Percentiles rank a stretch among this genome's conserved stretches.
These are phyloP conservation scores for Macroramphosus scolopax DNA, from an alignment of 2,797 vertebrate species.

Conservation along the genomic window DNA sequence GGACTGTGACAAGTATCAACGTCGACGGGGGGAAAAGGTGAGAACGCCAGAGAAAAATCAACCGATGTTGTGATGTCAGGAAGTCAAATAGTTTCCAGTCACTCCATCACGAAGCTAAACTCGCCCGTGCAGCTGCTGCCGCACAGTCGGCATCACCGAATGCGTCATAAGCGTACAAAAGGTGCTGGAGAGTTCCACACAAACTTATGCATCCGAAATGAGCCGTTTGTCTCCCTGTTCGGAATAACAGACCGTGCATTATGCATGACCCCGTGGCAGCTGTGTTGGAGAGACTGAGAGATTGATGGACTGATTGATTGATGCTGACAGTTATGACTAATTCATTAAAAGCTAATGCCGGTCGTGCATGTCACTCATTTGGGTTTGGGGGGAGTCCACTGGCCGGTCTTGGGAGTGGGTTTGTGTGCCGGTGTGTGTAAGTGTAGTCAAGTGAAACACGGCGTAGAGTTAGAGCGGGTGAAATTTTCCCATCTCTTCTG, in stretches of 20 bases:
- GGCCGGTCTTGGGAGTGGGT: slow-evolving; percentile 6
- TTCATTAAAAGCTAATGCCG: slow-evolving; percentile 68
- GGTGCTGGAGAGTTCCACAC: slow-evolving; percentile 30
- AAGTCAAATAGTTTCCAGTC: slow-evolving; percentile 22
- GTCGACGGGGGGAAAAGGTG: too few relatives aligned
- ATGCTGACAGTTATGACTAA: slow-evolving; percentile 75
- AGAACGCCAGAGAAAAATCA: too few relatives aligned
- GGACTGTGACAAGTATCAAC: too few relatives aligned
- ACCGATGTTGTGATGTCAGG: too few relatives aligned
- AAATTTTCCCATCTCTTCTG: too few relatives aligned
- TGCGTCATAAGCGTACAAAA: slow-evolving; percentile 39
- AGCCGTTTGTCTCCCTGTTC: slow-evolving; percentile 51
- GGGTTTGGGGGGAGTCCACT: slow-evolving; percentile 36
- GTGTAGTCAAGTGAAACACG: slow-evolving; percentile 35
- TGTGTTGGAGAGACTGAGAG: slow-evolving; percentile 56
- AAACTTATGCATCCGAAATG: slow-evolving; percentile 64
- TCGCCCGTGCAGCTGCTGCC: slow-evolving; percentile 23
- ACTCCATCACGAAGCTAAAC: slow-evolving; percentile 24
- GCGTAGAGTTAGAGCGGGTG: slow-evolving; percentile 13
- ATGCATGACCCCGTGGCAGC: slow-evolving; percentile 57
- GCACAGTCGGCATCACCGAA: slow-evolving; percentile 28
- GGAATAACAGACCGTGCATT: slow-evolving; percentile 61
- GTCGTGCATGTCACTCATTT: slow-evolving; percentile 63
- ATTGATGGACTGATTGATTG: slow-evolving; percentile 78
- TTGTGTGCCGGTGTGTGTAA: slow-evolving; percentile 14